These are phyloP conservation scores for Petrolisthes manimaculis DNA, from an alignment of 2,888 invertebrate genomes.

Conservation along the genomic window DNA sequence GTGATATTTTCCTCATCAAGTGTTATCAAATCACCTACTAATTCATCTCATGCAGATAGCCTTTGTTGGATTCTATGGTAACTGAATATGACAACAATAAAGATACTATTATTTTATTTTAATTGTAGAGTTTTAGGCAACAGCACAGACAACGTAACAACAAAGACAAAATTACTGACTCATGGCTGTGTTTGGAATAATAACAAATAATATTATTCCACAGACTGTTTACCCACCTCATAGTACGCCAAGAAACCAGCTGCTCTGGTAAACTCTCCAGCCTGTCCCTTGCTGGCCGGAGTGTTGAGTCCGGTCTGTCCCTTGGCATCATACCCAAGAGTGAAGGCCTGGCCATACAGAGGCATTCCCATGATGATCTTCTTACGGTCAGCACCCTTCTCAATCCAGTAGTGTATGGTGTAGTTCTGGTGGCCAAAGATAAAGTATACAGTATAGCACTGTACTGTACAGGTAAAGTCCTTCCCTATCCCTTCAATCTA, in stretches of 20 bases:
- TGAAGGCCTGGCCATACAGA: slow-evolving; percentile 90
- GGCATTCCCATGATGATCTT: slow-evolving; percentile 82
- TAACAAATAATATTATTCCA: not conserved
- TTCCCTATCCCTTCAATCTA: too few species aligned
- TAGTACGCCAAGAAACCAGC: slow-evolving; percentile 90
- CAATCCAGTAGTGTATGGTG: slow-evolving; percentile 82
- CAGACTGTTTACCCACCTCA: slow-evolving; percentile 74
- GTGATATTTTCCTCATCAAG: too few species aligned
- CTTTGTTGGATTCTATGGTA: not conserved
- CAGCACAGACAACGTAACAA: not conserved
- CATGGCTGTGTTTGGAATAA: not conserved
- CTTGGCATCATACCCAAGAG: slow-evolving; percentile 74
- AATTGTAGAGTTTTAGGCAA: not conserved
- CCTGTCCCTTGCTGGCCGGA: slow-evolving; percentile 83
- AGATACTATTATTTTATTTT: too few species aligned
- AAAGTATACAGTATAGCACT: not conserved
- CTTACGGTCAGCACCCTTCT: slow-evolving; percentile 76
- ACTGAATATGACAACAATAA: not conserved
- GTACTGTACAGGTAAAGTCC: not conserved
- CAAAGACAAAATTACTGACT: not conserved
- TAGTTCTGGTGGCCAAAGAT: slow-evolving; percentile 76
- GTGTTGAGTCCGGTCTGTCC: slow-evolving; percentile 79
- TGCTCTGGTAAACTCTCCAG: slow-evolving; percentile 87
- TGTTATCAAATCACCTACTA: too few species aligned
- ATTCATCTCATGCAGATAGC: not conserved